Base-by-base conservation (phyloP, 1,140 invertebrate species). In the Proctacanthus coquilletti region DNA sequence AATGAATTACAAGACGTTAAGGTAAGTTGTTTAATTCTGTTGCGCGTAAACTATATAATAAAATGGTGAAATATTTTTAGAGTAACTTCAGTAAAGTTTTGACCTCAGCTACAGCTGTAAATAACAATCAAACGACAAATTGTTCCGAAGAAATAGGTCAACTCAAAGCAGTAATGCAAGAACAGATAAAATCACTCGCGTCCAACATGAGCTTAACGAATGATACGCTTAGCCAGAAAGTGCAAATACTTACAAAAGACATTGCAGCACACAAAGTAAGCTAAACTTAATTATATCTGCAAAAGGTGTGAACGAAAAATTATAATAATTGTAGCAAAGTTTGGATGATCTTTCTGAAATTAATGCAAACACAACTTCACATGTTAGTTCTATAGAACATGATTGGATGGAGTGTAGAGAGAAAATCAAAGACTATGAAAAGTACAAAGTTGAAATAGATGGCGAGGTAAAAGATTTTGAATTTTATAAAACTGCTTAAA, bases 351-450 rank as follows among this genome's bases (percentile, higher is more conserved):
- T 27, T 33, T 21, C 23, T 21, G 33, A 25, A 38, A 13, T 3
- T 19, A 5, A 14, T 35, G 45, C 53, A 25, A 57, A 56, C 23
- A 45, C 56, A 20, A 51, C 50, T 21, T 54, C 54, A 5, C 54
- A 57, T 42, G 54, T 57, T 1, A 43, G 46, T 14, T 57, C 54
- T 15, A 44, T 57, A 31, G 48, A 51, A 40, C 49, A 53, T 34
- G 50, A 47, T 42, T 56, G 51, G 51, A 42, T 46, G 9, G 48
- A 56, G 36, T 51, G 46, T 18, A 56, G 51, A 18, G 47, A 56
- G 18, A 50, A 50, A 47, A 45, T 55, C 8, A 42, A 41, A 8
- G 42, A 38, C 36, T 37, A 51, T 3, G 50, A 51, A 21, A n/a
- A n/a, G n/a, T n/a, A n/a, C n/a, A n/a, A n/a, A n/a, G n/a, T n/a